These are phyloP conservation scores for Stenotaenia linearis DNA, from an alignment of 2,888 invertebrate species.

Conservation along the genomic window DNA sequence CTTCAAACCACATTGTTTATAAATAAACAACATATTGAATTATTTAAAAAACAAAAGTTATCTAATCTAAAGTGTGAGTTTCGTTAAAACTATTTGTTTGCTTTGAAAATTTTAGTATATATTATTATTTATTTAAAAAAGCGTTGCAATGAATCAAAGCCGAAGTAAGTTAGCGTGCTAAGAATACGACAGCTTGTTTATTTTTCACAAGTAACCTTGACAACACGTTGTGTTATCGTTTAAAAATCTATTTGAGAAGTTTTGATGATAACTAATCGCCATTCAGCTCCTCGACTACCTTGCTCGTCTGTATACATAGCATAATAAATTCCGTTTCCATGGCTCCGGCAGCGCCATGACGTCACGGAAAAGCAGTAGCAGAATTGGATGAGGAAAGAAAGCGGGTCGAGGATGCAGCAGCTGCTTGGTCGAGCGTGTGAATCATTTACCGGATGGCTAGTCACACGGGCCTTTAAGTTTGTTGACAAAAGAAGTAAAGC, in stretches of 20 bases:
- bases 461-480: slow-evolving; percentile 22
- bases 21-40: not conserved
- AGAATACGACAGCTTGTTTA: not conserved
- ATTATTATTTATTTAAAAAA: not conserved
- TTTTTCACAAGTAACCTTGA: not conserved
- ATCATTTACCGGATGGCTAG: slow-evolving; percentile 23
- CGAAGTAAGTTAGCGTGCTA: not conserved
- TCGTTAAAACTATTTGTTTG: too few relatives aligned
- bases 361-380: slow-evolving; percentile 11
- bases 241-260: slow-evolving; percentile 22
- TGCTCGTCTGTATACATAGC: slow-evolving; percentile 13
- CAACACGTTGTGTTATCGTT: not conserved
- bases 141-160: not conserved
- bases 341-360: not conserved
- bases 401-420: slow-evolving; percentile 16
- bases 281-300: slow-evolving; percentile 9
- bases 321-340: slow-evolving; percentile 20
- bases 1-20: not conserved
- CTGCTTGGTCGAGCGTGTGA: slow-evolving; percentile 10
- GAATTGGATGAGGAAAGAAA: slow-evolving; percentile 13
- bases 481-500: slow-evolving; percentile 12
- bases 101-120: not conserved
- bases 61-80: too few relatives aligned
- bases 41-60: not conserved
- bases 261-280: slow-evolving; percentile 19